Percentiles rank a stretch among this genome's conserved stretches.
Evolutionary conservation across 2,888 invertebrate species (phyloP).

Genomic region (Phoronis australis): DNA sequence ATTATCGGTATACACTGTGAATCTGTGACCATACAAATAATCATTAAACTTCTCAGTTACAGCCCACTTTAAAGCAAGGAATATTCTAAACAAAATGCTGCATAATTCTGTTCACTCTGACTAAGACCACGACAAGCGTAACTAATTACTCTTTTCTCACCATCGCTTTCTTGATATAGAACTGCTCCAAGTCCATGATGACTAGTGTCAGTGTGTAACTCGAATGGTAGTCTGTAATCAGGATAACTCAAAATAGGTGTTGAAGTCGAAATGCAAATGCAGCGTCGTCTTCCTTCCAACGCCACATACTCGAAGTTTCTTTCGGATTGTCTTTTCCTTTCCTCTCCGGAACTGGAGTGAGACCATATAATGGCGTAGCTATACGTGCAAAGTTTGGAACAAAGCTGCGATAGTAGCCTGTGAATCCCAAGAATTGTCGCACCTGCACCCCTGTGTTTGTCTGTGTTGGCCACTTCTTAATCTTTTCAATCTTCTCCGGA

Average conservation of each 20-base stretch:
- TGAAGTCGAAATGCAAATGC: too few species aligned
- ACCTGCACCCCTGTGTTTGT: too few species aligned
- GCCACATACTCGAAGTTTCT: too few species aligned
- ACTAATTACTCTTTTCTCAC: not conserved
- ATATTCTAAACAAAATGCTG: not conserved
- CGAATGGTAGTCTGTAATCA: not conserved
- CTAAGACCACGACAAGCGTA: not conserved
- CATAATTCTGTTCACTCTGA: not conserved
- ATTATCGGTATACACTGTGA: not conserved
- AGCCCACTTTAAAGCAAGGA: not conserved
- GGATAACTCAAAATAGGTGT: slow-evolving; percentile 4
- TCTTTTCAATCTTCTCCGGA: too few species aligned
- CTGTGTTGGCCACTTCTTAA: too few species aligned
- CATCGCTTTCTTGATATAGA: not conserved
- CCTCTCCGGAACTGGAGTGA: too few species aligned
- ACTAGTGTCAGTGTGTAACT: not conserved
- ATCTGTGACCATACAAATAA: not conserved
- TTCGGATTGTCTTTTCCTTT: too few species aligned
- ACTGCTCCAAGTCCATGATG: not conserved
- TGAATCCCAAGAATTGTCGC: too few species aligned
- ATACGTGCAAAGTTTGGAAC: too few species aligned
- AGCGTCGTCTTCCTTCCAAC: too few species aligned
- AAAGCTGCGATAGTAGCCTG: too few species aligned
- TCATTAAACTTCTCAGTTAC: not conserved
- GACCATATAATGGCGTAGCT: too few species aligned